Conservation (phyloP, 2,797 vertebrate genomes). For the Podarcis siculus region DNA sequence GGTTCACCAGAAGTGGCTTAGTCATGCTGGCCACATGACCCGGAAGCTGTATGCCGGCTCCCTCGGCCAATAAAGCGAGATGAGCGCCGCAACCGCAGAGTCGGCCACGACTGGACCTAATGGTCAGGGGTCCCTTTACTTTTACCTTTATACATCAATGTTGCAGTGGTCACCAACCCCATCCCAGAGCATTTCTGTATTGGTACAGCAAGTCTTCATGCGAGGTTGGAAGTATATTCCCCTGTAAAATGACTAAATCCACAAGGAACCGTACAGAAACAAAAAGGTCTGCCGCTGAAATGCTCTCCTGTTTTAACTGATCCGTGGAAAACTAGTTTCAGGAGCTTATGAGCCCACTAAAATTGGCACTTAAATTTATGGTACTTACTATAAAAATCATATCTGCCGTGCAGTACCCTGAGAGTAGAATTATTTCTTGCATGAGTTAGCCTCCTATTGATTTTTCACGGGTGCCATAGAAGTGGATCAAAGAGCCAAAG, state of each 20-base stretch:
- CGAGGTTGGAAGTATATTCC: neutral
- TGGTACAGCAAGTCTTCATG: neutral
- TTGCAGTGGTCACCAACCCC: neutral
- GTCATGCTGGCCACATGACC: no score
- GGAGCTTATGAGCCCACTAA: slow-evolving; percentile 20
- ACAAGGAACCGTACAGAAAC: neutral
- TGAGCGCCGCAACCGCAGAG: no score
- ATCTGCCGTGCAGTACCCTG: slow-evolving; percentile 13
- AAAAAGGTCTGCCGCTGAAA: slow-evolving; percentile 17
- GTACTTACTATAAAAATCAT: slow-evolving; percentile 37
- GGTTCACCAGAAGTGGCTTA: no score
- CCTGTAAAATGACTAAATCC: neutral
- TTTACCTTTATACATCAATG: no score
- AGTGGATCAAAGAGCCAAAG: neutral
- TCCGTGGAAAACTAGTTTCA: slow-evolving; percentile 36
- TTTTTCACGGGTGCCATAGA: neutral
- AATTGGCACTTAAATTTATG: slow-evolving; percentile 37
- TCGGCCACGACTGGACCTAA: no score
- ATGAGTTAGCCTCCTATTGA: neutral
- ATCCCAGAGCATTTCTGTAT: neutral
- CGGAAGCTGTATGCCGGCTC: no score
- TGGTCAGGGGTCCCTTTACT: no score
- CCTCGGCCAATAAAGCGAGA: no score
- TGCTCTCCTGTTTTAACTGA: slow-evolving; percentile 2
- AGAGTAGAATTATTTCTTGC: accelerated